Evolutionary conservation across 1,140 invertebrate genomes (phyloP), one percentile per base, ranked within the genome.

Genomic region (Piezodorus guildinii): DNA sequence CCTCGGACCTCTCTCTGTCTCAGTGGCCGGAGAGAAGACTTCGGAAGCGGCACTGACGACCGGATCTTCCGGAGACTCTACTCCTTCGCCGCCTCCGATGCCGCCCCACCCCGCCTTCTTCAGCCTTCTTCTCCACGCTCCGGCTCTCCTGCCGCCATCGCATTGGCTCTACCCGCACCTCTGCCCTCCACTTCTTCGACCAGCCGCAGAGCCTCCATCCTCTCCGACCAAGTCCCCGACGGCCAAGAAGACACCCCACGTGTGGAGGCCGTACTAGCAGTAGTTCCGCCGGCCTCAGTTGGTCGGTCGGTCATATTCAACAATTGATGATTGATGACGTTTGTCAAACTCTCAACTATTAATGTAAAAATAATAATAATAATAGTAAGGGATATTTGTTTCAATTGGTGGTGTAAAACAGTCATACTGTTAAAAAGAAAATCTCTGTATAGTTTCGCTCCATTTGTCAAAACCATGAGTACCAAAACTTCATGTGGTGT

Each of bases 151-250:
- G n/a, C 83, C 84, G 3, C 83, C 84, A 1, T 83, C 83, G 39
- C 84, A 85, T 62, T 87, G 84, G 84, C 74, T 87, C 0, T 87
- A 87, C 70, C 83, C 83, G 0, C 84, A 86, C 69, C 75, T 87
- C 2, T 86, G 86, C 69, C 75, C 67, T 10, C 69, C 69, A 39
- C 25, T 69, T 64, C 49, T 65, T 64, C 21, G 62, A 46, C 49
- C 67, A 49, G n/a, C 66, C 30, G 25, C 45, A 15, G 27, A 54
- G 3, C 46, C 61, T 14, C 62, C 62, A 0, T 23, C 62, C 12
- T 39, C 56, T 1, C 46, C 62, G 14, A 19, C 54, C 5, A 66
- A 60, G 62, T 30, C 65, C 9, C 39, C 65, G 2, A 16, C 52
- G 16, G 56, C 14, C 34, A 66, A 66, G 25, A 45, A 62, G 17